Evolutionary conservation across 2,113 vertebrate species (phyloP).

Genomic region (Toxotes chatareus): DNA sequence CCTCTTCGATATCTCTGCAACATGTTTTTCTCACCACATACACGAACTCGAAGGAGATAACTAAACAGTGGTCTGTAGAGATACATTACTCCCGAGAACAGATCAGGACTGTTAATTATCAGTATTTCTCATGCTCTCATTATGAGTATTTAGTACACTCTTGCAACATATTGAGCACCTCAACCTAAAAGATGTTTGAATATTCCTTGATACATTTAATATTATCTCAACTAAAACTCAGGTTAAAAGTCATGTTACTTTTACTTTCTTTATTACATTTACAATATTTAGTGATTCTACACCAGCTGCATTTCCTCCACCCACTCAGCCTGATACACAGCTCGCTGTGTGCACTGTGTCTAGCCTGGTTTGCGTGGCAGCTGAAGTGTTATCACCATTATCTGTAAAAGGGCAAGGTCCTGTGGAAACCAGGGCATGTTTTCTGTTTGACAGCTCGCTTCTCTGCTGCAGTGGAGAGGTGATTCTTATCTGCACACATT

Average conservation of each 20-base stretch:
- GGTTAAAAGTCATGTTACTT: background rate
- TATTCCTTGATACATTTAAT: background rate
- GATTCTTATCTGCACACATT: slow-evolving; percentile 13
- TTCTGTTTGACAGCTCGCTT: slow-evolving; percentile 20
- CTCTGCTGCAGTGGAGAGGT: background rate
- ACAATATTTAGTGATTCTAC: background rate
- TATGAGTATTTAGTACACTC: background rate
- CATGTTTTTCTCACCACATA: background rate
- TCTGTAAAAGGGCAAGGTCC: background rate
- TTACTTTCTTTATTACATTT: background rate
- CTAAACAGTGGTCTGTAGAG: background rate
- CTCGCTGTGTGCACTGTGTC: background rate
- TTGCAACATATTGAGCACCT: background rate
- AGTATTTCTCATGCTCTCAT: background rate
- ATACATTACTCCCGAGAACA: background rate
- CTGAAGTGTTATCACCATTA: slow-evolving; percentile 11
- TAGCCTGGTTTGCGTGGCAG: background rate
- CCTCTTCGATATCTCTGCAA: background rate
- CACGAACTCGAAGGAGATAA: background rate
- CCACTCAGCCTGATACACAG: background rate
- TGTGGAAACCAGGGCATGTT: background rate
- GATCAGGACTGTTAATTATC: background rate
- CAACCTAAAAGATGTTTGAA: background rate
- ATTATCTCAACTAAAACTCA: background rate
- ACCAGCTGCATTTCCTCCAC: background rate